Conservation (phyloP, 2,113 vertebrate species). For the Orycteropus afer region DNA sequence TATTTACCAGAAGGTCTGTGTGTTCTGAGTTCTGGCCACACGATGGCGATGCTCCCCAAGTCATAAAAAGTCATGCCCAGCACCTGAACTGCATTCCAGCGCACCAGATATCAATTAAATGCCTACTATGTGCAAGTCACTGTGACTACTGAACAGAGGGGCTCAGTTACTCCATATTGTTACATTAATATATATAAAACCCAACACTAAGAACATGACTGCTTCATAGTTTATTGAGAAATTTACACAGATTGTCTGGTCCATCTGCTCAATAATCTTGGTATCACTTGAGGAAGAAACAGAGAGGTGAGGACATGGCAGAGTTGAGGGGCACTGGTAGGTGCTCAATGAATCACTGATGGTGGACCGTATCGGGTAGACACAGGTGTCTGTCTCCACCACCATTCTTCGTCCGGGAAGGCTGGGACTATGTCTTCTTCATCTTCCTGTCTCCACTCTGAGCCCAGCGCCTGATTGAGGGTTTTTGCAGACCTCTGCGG, state of each 20-base stretch:
- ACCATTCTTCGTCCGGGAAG: rapidly evolving
- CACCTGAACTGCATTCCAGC: rapidly evolving
- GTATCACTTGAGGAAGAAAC: not conserved
- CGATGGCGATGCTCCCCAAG: constrained; percentile 83
- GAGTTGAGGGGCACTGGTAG: not conserved
- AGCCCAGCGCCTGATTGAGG: not conserved
- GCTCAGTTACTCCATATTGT: constrained; percentile 69
- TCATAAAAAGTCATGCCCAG: not conserved
- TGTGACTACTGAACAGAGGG: constrained; percentile 70
- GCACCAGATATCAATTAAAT: not conserved
- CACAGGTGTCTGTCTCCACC: not conserved
- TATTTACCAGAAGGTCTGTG: rapidly evolving
- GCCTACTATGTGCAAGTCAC: constrained; percentile 42
- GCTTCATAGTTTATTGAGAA: not conserved
- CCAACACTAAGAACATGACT: constrained; percentile 17
- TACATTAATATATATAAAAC: constrained; percentile 57
- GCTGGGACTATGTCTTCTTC: not conserved
- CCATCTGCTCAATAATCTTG: not conserved
- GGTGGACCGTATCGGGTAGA: not conserved
- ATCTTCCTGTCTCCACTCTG: not conserved
- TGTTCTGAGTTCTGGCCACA: constrained; percentile 67
- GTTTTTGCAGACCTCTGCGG: not conserved
- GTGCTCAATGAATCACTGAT: not conserved
- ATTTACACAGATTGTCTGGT: not conserved
- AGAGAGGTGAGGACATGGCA: not conserved